Percentiles rank a stretch among this genome's conserved stretches.
These are phyloP conservation scores for Vanacampus margaritifer DNA, from an alignment of 2,113 vertebrate species.

Conservation along the genomic window DNA sequence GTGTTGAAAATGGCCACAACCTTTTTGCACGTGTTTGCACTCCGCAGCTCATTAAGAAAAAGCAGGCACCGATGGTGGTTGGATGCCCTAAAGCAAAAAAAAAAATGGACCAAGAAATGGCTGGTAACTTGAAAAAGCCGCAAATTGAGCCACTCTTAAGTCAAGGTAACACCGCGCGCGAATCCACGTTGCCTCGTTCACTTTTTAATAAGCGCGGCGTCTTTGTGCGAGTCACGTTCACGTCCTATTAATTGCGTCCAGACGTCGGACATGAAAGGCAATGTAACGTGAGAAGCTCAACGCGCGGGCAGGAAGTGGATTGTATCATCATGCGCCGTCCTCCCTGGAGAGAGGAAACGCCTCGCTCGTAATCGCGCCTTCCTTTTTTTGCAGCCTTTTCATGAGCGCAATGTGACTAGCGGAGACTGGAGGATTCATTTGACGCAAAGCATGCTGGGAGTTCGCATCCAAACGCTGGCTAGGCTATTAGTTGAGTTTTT, in stretches of 20 bases:
- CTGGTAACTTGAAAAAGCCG: too few relatives aligned
- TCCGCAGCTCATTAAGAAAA: too few relatives aligned
- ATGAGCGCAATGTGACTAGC: conserved; percentile 18
- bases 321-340: conserved; percentile 49
- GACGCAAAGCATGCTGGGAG: conserved; percentile 17
- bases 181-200: too few relatives aligned
- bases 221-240: not conserved
- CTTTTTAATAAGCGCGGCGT: too few relatives aligned
- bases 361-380: conserved; percentile 42
- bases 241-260: conserved; percentile 35
- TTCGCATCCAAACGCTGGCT: not conserved
- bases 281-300: conserved; percentile 23
- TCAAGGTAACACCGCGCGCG: too few relatives aligned
- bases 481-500: not conserved
- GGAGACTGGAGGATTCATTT: conserved; percentile 12
- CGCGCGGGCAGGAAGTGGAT: conserved; percentile 48
- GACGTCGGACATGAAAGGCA: conserved; percentile 26
- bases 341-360: conserved; percentile 54
- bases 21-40: too few relatives aligned
- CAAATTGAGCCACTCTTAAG: too few relatives aligned
- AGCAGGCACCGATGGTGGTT: too few relatives aligned
- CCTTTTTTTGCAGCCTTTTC: conserved; percentile 43
- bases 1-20: too few relatives aligned
- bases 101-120: too few relatives aligned
- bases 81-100: too few relatives aligned